Evolutionary conservation across 2,888 invertebrate genomes (phyloP), one percentile per base, ranked within the genome.

Genomic region (Nephrotoma guestfalica): DNA sequence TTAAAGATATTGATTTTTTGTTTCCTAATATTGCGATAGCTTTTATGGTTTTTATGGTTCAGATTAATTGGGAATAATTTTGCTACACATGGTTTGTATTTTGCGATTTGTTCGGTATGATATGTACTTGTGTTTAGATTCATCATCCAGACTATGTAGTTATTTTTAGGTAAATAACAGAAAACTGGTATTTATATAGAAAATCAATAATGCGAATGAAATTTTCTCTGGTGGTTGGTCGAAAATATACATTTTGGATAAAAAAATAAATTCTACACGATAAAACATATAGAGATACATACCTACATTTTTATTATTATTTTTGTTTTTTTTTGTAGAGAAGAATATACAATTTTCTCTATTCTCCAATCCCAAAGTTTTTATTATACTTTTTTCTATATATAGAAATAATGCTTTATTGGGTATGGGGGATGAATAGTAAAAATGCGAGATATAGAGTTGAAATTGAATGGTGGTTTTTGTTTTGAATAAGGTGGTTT

Each of bases 161-260:
- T 51, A 51, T 51, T 71, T 84, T 84, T 84, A 84, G 84, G 42
- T 41, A 41, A 84, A 84, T 41, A 84, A 41, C 41, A 84, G 41
- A 84, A 84, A 41, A 84, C n/a, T 84, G 41, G 84, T 42, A 41
- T 84, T 18, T 71, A 57, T 57, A 71, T 41, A 41, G 13, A 57
- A 86, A 57, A 86, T 86, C 86, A 86, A 86, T 86, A 86, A 57
- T 86, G 86, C 86, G 86, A 86, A 86, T 57, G 41, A 86, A 86
- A 86, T 86, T 71, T 71, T 86, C 86, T 86, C 86, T 85, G 85
- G 85, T 85, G 85, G 45, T 85, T 85, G 85, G 85, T 43, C 85
- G 85, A 85, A 43, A 85, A 85, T 85, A 85, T 43, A 43, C 85
- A 43, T n/a, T 84, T 84, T 42, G 84, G 42, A 84, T 42, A 84